A percentile compares a stretch with the other conserved stretches of the same genome.
phyloP scores from a whole-genome alignment of 2,888 invertebrate genomes.

The Pyrrhosoma nymphula region DNA sequence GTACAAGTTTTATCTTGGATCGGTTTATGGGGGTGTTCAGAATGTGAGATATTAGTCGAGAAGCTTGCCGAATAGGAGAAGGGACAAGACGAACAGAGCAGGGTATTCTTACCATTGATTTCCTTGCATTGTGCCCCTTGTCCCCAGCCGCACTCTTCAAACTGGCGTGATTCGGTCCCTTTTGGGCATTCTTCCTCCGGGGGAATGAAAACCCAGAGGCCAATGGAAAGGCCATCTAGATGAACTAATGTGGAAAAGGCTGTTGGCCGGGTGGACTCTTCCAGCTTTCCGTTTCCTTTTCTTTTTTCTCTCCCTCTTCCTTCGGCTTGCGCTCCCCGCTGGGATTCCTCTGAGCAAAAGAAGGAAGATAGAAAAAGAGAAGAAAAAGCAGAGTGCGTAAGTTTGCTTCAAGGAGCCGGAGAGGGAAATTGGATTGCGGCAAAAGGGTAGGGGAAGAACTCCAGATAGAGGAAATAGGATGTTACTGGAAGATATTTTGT shows the following conservation, averaged over 20 bases:
- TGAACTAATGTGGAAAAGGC: constrained; percentile 13
- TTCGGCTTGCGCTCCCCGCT: not conserved
- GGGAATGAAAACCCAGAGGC: not conserved
- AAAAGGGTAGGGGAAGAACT: not conserved
- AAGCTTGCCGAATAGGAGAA: too few relatives aligned
- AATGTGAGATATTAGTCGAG: too few relatives aligned
- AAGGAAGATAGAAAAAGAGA: not conserved
- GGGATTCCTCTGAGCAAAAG: not conserved
- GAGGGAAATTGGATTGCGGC: not conserved
- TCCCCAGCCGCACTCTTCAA: not conserved
- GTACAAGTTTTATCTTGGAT: too few relatives aligned
- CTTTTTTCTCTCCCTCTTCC: too few relatives aligned
- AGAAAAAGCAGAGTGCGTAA: not conserved
- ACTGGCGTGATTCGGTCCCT: constrained; percentile 39
- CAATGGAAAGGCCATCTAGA: constrained; percentile 51
- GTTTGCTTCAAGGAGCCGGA: too few relatives aligned
- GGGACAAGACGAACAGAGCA: too few relatives aligned
- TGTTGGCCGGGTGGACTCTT: not conserved
- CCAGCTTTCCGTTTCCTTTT: not conserved
- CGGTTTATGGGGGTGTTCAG: too few relatives aligned
- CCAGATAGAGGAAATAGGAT: not conserved
- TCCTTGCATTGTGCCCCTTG: constrained; percentile 35
- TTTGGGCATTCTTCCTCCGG: not conserved
- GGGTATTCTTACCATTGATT: not conserved
- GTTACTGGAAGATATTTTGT: too few relatives aligned